Conservation (phyloP, 2,888 invertebrate genomes). For the Rhopalosiphum nymphaeae region DNA sequence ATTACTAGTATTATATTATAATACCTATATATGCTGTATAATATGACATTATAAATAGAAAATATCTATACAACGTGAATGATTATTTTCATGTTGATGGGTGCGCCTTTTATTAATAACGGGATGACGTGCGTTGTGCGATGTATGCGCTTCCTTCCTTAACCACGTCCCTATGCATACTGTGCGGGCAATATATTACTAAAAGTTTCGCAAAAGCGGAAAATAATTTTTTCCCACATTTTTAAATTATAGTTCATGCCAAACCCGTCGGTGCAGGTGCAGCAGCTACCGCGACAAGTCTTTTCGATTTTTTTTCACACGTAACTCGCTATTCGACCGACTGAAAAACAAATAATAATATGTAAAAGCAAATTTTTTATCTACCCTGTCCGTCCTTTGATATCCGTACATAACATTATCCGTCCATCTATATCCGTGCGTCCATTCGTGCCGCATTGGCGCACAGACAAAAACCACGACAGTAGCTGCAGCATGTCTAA, state of each 20-base stretch:
- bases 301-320: not conserved
- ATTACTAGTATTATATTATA: not conserved
- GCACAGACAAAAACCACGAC: not conserved
- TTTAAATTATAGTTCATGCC: not conserved
- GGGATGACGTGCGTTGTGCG: not conserved
- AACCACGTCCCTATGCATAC: not conserved
- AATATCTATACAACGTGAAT: not conserved
- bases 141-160: not conserved
- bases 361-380: not conserved
- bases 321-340: not conserved
- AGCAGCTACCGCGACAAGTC: not conserved
- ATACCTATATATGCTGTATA: too few species aligned
- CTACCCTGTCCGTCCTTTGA: not conserved
- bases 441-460: not conserved
- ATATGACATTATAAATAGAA: not conserved
- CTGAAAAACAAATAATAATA: not conserved
- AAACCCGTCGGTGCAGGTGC: too few species aligned
- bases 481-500: not conserved
- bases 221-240: not conserved
- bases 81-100: not conserved
- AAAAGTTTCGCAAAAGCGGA: slow-evolving; percentile 28
- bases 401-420: not conserved
- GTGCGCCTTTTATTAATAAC: not conserved
- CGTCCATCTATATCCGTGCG: not conserved
- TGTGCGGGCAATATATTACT: not conserved